Percentiles rank a stretch among this genome's conserved stretches.
phyloP scores from a whole-genome alignment of 2,113 vertebrate species.

The Empidonax alnorum region DNA sequence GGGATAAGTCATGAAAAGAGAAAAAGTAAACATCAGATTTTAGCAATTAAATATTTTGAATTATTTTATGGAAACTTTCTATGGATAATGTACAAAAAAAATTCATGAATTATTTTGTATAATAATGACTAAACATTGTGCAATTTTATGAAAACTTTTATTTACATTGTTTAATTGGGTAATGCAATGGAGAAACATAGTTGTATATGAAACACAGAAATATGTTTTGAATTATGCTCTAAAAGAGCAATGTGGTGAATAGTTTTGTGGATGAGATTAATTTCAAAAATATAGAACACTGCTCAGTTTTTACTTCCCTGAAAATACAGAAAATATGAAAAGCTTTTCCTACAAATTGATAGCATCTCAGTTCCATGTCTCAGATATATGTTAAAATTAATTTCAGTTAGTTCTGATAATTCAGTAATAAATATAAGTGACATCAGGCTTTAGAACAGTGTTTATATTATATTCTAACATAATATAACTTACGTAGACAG shows the following conservation, averaged over 20 bases:
- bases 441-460: not conserved
- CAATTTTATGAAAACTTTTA: not conserved
- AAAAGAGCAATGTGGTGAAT: not conserved
- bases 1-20: not conserved
- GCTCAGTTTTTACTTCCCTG: not conserved
- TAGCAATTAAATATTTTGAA: not conserved
- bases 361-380: not conserved
- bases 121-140: not conserved
- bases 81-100: not conserved
- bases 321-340: not conserved
- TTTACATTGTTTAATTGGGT: not conserved
- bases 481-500: not conserved
- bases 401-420: not conserved
- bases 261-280: not conserved
- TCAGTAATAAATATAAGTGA: not conserved
- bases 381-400: not conserved
- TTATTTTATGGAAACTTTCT: not conserved
- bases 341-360: not conserved
- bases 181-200: not conserved
- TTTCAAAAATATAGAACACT: not conserved
- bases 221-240: not conserved
- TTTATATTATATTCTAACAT: not conserved
- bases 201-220: not conserved
- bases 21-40: not conserved
- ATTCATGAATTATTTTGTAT: not conserved